Evolutionary conservation across 2,113 vertebrate species (phyloP), one percentile per base, ranked within the genome.

Genomic region (Psammodynastes pulverulentus): DNA sequence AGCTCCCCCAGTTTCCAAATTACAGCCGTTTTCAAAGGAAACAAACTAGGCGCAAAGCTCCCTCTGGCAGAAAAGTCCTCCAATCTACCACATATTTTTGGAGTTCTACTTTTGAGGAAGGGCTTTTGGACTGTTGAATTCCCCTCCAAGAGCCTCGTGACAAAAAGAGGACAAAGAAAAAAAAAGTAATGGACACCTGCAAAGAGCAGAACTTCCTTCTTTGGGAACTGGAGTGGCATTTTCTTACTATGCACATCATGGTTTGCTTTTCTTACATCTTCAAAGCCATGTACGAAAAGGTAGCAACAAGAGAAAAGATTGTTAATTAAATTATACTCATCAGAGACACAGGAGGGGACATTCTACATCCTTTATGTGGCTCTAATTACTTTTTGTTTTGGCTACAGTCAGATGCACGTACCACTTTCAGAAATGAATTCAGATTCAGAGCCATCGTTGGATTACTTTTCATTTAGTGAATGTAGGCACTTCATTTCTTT

Each of bases 151-250:
- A 96, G 94, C 0, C 0, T 91, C 92, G 93, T 92, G 95, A 91
- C 39, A 12, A 97, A 97, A 45, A 97, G 97, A 97, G 96, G 96
- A 97, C 97, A 95, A 96, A 92, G 34, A 79, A 2, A 95, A 96
- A 92, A 67, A 79, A 2, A 43, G 94, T 94, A 34, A 9, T 79
- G 92, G 95, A 96, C 97, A 97, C 96, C 97, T 97, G 97, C 96
- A 94, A 79, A 79, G 86, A 93, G 7, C 92, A 85, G 93, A 84
- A 93, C 92, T 96, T 97, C 97, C 95, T 92, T 96, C 93, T 95
- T 94, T 94, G 79, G 95, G 84, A 94, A 91, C 86, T 94, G 91
- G 95, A 96, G 95, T 94, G 95, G 95, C 95, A 94, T 93, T 94
- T 93, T 92, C 95, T 94, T 48, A 89, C 6, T 4, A 90, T 34